Percentiles rank a stretch among this genome's conserved stretches.
Evolutionary conservation across 2,888 invertebrate genomes (phyloP).

Genomic region (Eupsilia transversa): DNA sequence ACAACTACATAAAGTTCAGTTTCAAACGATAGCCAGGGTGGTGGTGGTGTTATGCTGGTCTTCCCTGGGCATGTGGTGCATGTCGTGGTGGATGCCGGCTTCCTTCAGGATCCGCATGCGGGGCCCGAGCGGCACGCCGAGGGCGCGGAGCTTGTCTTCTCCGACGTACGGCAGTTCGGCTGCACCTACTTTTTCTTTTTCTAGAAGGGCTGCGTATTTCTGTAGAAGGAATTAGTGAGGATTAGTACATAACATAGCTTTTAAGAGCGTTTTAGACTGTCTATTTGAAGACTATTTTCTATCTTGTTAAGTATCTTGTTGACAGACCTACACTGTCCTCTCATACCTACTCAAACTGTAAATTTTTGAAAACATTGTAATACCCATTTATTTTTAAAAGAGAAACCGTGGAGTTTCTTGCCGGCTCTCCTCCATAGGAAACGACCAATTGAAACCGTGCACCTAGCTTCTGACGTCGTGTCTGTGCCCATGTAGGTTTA

Average conservation of each 20-base stretch:
- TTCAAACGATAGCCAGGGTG: slow-evolving; percentile 91
- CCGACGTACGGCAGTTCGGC: slow-evolving; percentile 97
- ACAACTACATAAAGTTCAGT: slow-evolving; percentile 30
- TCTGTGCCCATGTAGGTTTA: no score
- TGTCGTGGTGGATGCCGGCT: slow-evolving; percentile 91
- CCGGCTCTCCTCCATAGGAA: no score
- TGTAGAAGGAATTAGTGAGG: slow-evolving; percentile 76
- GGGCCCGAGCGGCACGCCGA: slow-evolving; percentile 97
- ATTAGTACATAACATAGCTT: neutral
- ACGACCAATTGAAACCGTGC: no score
- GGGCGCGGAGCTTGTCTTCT: slow-evolving; percentile 96
- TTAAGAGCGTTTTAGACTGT: no score
- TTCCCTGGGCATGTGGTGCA: slow-evolving; percentile 87
- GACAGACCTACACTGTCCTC: no score
- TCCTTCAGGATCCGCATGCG: slow-evolving; percentile 96
- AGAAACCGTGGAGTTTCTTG: no score
- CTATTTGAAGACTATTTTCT: no score
- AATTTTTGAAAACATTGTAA: no score
- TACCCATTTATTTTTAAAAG: no score
- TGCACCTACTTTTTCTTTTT: slow-evolving; percentile 96
- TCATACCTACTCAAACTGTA: no score
- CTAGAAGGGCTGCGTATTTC: slow-evolving; percentile 96
- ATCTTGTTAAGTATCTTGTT: no score
- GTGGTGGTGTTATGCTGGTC: slow-evolving; percentile 87
- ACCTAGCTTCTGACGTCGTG: no score